These are phyloP conservation scores for Dendrolimus pini DNA, from an alignment of 2,888 invertebrate species.

Conservation along the genomic window DNA sequence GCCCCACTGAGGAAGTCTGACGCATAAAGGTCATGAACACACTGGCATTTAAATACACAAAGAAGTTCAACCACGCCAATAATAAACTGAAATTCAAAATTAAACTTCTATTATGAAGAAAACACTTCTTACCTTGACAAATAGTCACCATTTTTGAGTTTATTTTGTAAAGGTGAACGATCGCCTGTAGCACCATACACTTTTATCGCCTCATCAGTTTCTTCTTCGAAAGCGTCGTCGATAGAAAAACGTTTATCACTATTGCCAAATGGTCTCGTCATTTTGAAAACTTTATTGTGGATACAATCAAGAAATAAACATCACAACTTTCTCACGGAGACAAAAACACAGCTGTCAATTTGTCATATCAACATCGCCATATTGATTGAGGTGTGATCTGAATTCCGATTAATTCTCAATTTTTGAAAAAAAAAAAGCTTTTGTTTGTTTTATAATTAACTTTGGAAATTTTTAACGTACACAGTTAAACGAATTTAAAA, in stretches of 20 bases:
- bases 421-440: too few relatives aligned
- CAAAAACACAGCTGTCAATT: constrained; percentile 71
- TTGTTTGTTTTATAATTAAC: too few relatives aligned
- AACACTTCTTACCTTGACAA: constrained; percentile 44
- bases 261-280: constrained; percentile 69
- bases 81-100: not conserved
- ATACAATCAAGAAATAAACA: constrained; percentile 53
- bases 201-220: constrained; percentile 88
- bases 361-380: constrained; percentile 68
- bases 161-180: constrained; percentile 79
- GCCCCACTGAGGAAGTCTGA: constrained; percentile 48
- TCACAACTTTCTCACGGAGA: constrained; percentile 45
- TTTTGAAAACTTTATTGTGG: constrained; percentile 39
- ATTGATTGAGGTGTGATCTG: constrained; percentile 34
- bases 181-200: constrained; percentile 87
- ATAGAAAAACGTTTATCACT: constrained; percentile 85
- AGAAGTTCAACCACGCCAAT: constrained; percentile 15
- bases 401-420: constrained; percentile 1
- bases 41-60: constrained; percentile 26
- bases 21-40: constrained; percentile 60
- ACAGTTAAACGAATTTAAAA: too few relatives aligned
- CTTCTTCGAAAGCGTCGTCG: constrained; percentile 91
- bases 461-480: too few relatives aligned
- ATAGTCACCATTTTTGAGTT: constrained; percentile 64
- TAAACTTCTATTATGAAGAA: not conserved